Evolutionary conservation across 2,888 invertebrate genomes (phyloP).

Genomic region (Dolomedes plantarius): DNA sequence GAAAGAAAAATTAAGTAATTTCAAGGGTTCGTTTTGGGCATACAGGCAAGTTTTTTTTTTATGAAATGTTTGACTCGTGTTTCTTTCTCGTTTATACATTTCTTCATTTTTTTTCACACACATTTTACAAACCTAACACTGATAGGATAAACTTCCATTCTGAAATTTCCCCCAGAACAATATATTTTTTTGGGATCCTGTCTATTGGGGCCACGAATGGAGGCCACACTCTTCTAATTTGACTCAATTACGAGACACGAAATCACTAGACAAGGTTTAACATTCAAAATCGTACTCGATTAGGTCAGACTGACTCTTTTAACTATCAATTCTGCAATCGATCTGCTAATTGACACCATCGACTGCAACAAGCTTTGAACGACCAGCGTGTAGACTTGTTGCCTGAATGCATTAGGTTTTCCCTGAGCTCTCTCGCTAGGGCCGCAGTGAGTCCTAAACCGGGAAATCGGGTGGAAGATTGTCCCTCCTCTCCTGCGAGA

Average conservation of each 20-base stretch:
- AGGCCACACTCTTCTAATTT: no score
- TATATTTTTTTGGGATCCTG: no score
- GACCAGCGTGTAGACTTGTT: conserved; percentile 36
- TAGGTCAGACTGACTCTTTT: not conserved
- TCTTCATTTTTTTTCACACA: not conserved
- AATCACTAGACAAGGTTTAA: not conserved
- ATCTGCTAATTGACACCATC: not conserved
- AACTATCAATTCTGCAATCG: not conserved
- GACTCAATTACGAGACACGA: not conserved
- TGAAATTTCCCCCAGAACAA: no score
- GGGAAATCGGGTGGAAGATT: conserved; percentile 59
- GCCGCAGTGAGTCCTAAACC: conserved; percentile 8
- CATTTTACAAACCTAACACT: not conserved
- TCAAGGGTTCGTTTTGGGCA: no score
- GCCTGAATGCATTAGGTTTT: not conserved
- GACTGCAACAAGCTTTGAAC: conserved; percentile 33
- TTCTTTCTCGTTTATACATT: not conserved
- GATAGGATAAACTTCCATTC: not conserved
- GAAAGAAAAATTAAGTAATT: no score
- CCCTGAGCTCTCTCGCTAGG: not conserved
- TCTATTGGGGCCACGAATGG: no score
- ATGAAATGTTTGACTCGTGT: no score
- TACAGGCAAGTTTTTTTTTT: no score
- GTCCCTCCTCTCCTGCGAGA: conserved; percentile 47
- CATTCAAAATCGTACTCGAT: not conserved